Conservation (phyloP, 2,797 vertebrate species). For the Aldrovandia affinis region DNA sequence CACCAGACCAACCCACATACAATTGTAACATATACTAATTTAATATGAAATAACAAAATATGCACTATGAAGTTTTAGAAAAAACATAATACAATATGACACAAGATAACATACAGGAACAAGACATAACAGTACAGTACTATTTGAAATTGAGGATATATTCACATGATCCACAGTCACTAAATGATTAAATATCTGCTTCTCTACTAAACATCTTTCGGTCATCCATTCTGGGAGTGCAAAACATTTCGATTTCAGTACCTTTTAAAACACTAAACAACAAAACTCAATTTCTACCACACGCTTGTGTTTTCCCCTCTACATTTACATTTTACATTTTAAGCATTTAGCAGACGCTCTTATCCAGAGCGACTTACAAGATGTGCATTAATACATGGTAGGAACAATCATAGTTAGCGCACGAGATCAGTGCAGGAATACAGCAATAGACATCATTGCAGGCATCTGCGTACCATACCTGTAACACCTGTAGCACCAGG, state of each 20-base stretch:
- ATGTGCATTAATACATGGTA: no score
- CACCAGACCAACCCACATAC: background rate
- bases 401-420: no score
- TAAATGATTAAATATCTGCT: conserved; percentile 16
- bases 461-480: no score
- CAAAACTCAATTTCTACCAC: background rate
- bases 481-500: no score
- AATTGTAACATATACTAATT: background rate
- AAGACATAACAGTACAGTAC: background rate
- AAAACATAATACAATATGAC: background rate
- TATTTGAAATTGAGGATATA: background rate
- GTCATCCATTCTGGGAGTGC: background rate
- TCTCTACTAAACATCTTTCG: background rate
- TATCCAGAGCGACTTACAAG: no score
- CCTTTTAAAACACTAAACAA: conserved; percentile 30
- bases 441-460: no score
- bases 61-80: background rate
- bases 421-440: no score
- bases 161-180: background rate
- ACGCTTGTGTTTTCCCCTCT: background rate
- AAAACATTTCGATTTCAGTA: conserved; percentile 34
- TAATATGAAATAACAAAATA: background rate
- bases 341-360: no score
- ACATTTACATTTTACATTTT: no score
- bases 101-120: background rate